Evolutionary conservation across 1,140 invertebrate genomes (phyloP).

Genomic region (Cydia strobilella): DNA sequence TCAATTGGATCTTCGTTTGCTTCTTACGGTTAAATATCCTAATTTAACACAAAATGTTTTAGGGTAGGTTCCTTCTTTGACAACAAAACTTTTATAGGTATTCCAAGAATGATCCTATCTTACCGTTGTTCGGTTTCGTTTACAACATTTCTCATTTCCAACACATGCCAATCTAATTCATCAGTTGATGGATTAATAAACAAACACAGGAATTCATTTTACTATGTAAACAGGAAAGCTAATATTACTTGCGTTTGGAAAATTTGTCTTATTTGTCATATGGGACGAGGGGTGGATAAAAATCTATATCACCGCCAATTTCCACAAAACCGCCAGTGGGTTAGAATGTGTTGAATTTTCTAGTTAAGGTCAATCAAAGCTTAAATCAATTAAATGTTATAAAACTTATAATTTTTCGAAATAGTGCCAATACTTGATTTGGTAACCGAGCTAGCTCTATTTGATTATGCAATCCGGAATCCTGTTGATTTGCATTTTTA

Average conservation of each 20-base stretch:
- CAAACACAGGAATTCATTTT: slow-evolving; percentile 27
- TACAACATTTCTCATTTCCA: slow-evolving; percentile 19
- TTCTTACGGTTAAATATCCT: slow-evolving; percentile 36
- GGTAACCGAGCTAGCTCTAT: too few species aligned
- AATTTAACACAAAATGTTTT: background rate
- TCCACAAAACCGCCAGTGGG: background rate
- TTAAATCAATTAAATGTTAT: background rate
- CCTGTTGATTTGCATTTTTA: background rate
- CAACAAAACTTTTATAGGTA: background rate
- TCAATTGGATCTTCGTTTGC: slow-evolving; percentile 60
- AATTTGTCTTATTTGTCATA: background rate
- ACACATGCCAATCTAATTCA: slow-evolving; percentile 29
- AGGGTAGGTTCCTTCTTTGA: background rate
- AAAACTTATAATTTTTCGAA: too few species aligned
- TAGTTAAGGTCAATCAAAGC: background rate
- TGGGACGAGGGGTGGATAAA: background rate
- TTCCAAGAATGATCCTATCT: slow-evolving; percentile 8
- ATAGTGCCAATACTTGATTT: too few species aligned
- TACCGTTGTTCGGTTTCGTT: background rate
- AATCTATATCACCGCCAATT: background rate
- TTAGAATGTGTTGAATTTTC: too few species aligned
- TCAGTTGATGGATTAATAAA: slow-evolving; percentile 32
- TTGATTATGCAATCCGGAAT: background rate
- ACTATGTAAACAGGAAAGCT: slow-evolving; percentile 8
- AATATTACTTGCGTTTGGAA: slow-evolving; percentile 3